Base-by-base conservation (phyloP, 2,797 vertebrate genomes). In the Phataginus tetradactyla region DNA sequence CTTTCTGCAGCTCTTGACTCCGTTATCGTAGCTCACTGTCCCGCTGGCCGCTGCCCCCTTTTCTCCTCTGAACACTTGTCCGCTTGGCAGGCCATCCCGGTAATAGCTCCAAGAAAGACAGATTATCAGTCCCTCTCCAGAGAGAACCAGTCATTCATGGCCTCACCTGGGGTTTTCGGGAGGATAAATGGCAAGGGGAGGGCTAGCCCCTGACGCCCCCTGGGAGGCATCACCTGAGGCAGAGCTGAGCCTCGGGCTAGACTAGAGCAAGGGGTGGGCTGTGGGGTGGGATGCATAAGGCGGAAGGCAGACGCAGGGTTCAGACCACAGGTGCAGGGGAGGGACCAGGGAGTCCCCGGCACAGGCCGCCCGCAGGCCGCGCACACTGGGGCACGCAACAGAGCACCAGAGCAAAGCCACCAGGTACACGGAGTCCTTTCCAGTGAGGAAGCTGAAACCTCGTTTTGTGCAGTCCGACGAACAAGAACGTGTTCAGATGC, bases 61-160 rank as follows among this genome's bases (percentile, higher is more conserved):
- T 97, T 97, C 92, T 96, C 92, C 69, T 96, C 79, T 96, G 90
- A 94, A 90, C 94, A 93, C 66, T 94, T 91, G 86, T 96, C 74
- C 91, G 51, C 64, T 96, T 98, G 96, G 96, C 96, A 96, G 83
- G 55, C 83, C 79, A 71, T 55, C 23, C 64, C 92, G 53, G 92
- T 85, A 93, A 91, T 78, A 93, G 91, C 78, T 95, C 91, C 84
- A 81, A 78, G 85, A 85, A 89, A 94, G 94, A 97, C 69, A 96
- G 92, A 93, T 96, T 91, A 96, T 96, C 93, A 95, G 11, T 94
- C 64, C 74, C 66, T 95, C 59, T 96, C 49, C 64, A 92, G 90
- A 93, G 96, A 96, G 68, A 92, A 79, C 68, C 75, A 61, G 83
- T 97, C 91, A 96, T 79, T 96, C 55, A 78, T 29, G 84, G 71